Evolutionary conservation across 2,797 vertebrate genomes (phyloP).

Genomic region (Thaleichthys pacificus): DNA sequence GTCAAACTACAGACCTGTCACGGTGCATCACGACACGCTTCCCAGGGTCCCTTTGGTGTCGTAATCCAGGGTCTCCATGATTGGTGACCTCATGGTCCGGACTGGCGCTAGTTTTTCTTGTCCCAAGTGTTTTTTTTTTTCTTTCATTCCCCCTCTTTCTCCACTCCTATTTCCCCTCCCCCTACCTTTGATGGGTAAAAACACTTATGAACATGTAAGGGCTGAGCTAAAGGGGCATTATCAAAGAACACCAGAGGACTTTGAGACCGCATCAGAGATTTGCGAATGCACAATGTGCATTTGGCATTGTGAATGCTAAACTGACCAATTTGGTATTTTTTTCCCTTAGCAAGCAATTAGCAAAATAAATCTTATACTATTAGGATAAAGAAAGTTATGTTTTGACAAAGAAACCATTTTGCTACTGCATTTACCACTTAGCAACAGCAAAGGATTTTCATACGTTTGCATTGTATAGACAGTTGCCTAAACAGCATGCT

Average conservation of each 20-base stretch:
- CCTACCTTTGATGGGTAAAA: constrained; percentile 64
- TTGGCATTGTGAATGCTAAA: neutral
- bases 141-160: neutral
- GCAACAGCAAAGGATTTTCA: too few species aligned
- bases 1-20: constrained; percentile 88
- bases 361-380: too few species aligned
- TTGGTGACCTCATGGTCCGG: constrained; percentile 88
- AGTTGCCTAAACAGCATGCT: neutral
- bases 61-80: constrained; percentile 85
- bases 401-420: neutral
- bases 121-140: constrained; percentile 42
- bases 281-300: too few species aligned
- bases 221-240: constrained; percentile 71
- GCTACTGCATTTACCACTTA: too few species aligned
- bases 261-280: neutral
- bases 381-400: neutral
- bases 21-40: constrained; percentile 88
- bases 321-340: neutral
- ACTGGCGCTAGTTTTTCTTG: constrained; percentile 80
- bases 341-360: neutral
- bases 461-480: neutral
- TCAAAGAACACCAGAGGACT: constrained; percentile 67
- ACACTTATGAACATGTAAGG: constrained; percentile 71
- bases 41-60: constrained; percentile 86
- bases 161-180: constrained; percentile 54